A percentile compares a stretch with the other conserved stretches of the same genome.
phyloP scores from a whole-genome alignment of 2,888 invertebrate species.

The Trissolcus brochymenae region DNA sequence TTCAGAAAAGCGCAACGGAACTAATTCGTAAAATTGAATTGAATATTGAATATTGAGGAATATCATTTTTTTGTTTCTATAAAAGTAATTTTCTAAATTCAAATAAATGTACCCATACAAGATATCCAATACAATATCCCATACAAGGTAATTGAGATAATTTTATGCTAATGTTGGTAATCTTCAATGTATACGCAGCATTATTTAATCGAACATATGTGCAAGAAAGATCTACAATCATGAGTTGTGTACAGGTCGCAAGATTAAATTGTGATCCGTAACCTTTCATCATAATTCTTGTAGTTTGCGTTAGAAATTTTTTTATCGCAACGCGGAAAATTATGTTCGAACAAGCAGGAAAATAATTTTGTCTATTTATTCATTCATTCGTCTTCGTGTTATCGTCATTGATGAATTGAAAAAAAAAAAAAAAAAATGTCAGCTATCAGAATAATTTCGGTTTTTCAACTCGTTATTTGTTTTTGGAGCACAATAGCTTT shows the following conservation, averaged over 20 bases:
- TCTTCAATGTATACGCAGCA: constrained; percentile 12
- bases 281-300: constrained; percentile 21
- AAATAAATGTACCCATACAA: too few species aligned
- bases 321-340: constrained; percentile 1
- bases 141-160: constrained; percentile 30
- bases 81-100: too few species aligned
- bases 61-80: neutral
- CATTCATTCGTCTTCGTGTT: too few species aligned
- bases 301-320: constrained; percentile 1
- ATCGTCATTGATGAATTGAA: neutral
- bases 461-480: constrained; percentile 5
- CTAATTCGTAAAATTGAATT: too few species aligned
- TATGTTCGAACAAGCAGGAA: neutral
- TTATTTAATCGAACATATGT: constrained; percentile 10
- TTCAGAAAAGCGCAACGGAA: neutral
- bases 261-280: constrained; percentile 40
- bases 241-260: neutral
- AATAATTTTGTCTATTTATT: too few species aligned
- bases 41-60: too few species aligned
- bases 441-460: neutral
- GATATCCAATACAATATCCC: too few species aligned
- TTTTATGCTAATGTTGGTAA: constrained; percentile 7
- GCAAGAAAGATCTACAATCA: too few species aligned
- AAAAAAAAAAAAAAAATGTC: constrained; percentile 9
- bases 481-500: neutral